Evolutionary conservation across 1,140 invertebrate genomes (phyloP), one percentile per base, ranked within the genome.

Genomic region (Microplitis mediator): DNA sequence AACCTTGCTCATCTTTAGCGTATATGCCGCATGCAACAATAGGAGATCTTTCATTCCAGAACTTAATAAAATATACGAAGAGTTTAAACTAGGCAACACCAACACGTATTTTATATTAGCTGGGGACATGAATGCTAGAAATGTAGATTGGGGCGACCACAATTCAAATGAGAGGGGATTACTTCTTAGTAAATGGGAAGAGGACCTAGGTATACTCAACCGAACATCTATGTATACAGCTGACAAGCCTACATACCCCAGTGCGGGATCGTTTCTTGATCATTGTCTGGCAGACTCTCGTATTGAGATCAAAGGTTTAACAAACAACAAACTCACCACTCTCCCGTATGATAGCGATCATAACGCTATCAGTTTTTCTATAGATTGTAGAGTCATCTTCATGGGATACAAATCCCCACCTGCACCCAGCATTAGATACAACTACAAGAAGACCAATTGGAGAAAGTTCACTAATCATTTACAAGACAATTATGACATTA

Each of bases 361-460:
- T 58, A 31, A 58, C 8, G 16, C 56, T 2, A 6, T 58, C 8
- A 23, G 9, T 5, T 58, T 58, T 9, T 6, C 8, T 6, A 9
- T 58, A 8, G 23, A 58, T 31, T 9, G 4, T 34, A 60, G 35
- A 8, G 4, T 3, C 5, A 16, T 35, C 8, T 62, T 35, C 31
- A n/a, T 35, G 32, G 60, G 35, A n/a, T 35, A 31, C 31, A 3
- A 6, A 23, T n/a, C 14, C 36, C 13, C 31, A 1, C 13, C 11
- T 13, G 4, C 11, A 31, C 32, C 0, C 11, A 36, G 11, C 13
- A 11, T 16, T 61, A 51, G 16, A 5, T 39, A 23, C 9, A 71
- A 71, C n/a, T 73, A 60, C n/a, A 70, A 73, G 61, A 50, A 39
- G n/a, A 69, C 74, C 2, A 72, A 75, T 8, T 75, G 74, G 74